Evolutionary conservation across 2,113 vertebrate genomes (phyloP).

Genomic region (Mormyrus lacerda): DNA sequence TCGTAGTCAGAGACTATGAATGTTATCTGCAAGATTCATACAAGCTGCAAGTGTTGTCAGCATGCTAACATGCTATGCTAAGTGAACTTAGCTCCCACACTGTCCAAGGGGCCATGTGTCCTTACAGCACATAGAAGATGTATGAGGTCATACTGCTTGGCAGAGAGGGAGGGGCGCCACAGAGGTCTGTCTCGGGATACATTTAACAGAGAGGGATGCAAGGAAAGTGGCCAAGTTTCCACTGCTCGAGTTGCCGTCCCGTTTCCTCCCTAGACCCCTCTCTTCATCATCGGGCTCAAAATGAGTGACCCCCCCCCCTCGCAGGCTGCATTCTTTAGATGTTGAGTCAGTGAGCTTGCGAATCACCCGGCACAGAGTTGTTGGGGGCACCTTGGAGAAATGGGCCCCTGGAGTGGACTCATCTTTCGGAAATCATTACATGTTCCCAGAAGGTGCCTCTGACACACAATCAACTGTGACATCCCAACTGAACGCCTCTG

Average conservation of each 20-base stretch:
- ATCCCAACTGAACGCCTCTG: neutral
- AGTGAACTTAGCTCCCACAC: neutral
- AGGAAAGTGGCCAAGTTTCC: conserved; percentile 34
- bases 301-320: neutral
- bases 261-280: neutral
- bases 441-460: neutral
- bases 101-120: neutral
- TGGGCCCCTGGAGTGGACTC: neutral
- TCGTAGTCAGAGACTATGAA: neutral
- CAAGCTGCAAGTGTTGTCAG: neutral
- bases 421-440: neutral
- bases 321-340: neutral
- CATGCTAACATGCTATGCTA: neutral
- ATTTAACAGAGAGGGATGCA: conserved; percentile 22
- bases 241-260: conserved; percentile 9
- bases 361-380: neutral
- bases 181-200: conserved; percentile 19
- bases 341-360: conserved; percentile 6
- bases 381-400: neutral
- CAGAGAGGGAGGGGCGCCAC: conserved; percentile 10
- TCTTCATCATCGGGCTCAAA: conserved; percentile 13
- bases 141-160: conserved; percentile 30
- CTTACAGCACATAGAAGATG: conserved; percentile 17
- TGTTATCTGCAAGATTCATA: neutral
- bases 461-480: neutral